Conservation (phyloP, 2,113 vertebrate genomes). For the Toxostoma redivivum region DNA sequence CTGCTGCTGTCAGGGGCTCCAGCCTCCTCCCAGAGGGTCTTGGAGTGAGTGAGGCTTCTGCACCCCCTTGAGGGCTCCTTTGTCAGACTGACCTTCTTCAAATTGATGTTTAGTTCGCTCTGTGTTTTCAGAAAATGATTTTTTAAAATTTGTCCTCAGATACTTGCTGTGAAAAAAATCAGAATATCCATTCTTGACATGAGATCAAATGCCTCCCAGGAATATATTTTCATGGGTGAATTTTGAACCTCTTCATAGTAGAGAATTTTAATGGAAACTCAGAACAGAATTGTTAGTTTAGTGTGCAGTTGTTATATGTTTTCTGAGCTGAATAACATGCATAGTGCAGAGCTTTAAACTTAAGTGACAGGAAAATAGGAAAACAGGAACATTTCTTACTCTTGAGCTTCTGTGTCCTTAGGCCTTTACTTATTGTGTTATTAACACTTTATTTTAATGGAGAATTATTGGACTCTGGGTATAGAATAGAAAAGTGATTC, state of each 20-base stretch:
- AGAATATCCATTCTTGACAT: background rate
- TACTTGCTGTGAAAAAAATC: background rate
- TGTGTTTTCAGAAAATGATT: background rate
- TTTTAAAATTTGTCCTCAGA: background rate
- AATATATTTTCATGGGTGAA: background rate
- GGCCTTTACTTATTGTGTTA: slow-evolving; percentile 31
- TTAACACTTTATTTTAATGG: slow-evolving; percentile 17
- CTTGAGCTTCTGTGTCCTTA: slow-evolving; percentile 29
- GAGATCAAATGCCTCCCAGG: background rate
- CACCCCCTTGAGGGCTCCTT: background rate
- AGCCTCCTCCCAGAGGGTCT: background rate
- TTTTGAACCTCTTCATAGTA: slow-evolving; percentile 19
- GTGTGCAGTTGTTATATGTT: slow-evolving; percentile 1
- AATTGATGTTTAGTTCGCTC: background rate
- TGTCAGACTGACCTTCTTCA: background rate
- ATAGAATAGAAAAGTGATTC: background rate
- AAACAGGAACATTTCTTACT: slow-evolving; percentile 28
- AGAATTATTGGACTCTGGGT: background rate
- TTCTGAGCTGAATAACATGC: background rate
- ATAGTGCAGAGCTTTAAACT: background rate
- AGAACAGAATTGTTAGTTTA: slow-evolving; percentile 47
- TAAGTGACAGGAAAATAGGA: slow-evolving; percentile 7
- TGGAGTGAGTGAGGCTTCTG: background rate
- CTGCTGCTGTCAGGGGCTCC: background rate
- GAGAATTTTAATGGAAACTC: slow-evolving; percentile 31